Base-by-base conservation (phyloP, 1,140 invertebrate species). In the Wiebesia pumilae region DNA sequence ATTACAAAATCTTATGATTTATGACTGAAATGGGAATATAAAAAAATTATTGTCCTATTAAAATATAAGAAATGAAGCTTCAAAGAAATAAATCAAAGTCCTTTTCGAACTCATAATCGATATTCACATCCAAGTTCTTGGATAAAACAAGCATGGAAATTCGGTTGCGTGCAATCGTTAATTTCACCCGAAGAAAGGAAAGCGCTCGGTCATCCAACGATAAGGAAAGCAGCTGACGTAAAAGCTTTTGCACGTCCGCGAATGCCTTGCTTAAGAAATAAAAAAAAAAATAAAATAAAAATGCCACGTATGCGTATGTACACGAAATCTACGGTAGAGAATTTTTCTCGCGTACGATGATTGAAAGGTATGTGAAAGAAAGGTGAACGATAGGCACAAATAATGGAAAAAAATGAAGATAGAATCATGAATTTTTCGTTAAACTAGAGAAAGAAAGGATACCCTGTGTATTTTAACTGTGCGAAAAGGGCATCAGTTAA, bases 121-220 rank as follows among this genome's bases (percentile, higher is more conserved):
- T 73, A 73, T 73, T 73, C 35, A 73, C 35, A 51, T 0, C 40
- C n/a, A 33, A 47, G 12, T 77, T 51, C 9, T 47, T 47, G 24
- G 51, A 83, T 54, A 78, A 84, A 84, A 84, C 83, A 62, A 43
- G 43, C 27, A 71, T 58, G 43, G 73, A 84, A 75, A 77, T 77
- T 77, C 33, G 30, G 12, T 83, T 21, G 67, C 71, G n/a, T 40
- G 69, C 69, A 85, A 85, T 81, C 84, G 84, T 81, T 85, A 85
- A 85, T 85, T 85, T 81, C 27, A n/a, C 35, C 33, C 3, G 43
- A 51, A 65, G 35, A 83, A 81, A 78, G 75, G 75, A 83, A 86
- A 67, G 0, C 54, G 82, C 86, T 84, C 35, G 86, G 78, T 87
- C 86, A 87, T 69, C 62, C 51, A 21, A 43, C 47, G 82, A 87